phyloP scores from a whole-genome alignment of 2,113 vertebrate genomes.

The Gracilinanus agilis region DNA sequence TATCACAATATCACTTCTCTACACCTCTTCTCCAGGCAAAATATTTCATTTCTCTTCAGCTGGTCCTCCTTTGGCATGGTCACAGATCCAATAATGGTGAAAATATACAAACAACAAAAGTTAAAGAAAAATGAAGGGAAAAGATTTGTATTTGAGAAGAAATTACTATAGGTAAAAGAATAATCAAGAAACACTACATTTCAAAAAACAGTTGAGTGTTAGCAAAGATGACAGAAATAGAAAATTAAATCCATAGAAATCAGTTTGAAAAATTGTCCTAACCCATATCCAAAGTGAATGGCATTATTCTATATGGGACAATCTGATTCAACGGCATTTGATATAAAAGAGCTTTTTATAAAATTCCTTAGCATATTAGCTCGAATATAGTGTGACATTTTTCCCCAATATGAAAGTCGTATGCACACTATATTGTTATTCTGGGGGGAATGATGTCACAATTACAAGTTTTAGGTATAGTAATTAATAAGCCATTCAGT shows the following conservation, averaged over 20 bases:
- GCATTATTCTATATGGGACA: neutral
- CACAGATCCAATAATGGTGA: neutral
- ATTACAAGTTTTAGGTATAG: too few species aligned
- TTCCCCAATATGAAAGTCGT: too few species aligned
- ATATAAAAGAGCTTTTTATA: neutral
- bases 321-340: neutral
- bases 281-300: neutral
- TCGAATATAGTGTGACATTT: too few species aligned
- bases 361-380: neutral
- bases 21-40: neutral
- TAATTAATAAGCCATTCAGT: too few species aligned
- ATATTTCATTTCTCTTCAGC: neutral
- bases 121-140: neutral
- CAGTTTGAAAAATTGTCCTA: neutral
- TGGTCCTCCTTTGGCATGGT: neutral
- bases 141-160: neutral
- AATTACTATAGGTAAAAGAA: neutral
- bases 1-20: neutral
- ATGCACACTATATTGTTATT: too few species aligned
- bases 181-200: neutral
- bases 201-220: neutral
- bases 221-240: neutral
- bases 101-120: neutral
- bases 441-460: too few species aligned
- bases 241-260: neutral